Evolutionary conservation across 2,888 invertebrate species (phyloP), one percentile per base, ranked within the genome.

Genomic region (Shargacucullia verbasci): DNA sequence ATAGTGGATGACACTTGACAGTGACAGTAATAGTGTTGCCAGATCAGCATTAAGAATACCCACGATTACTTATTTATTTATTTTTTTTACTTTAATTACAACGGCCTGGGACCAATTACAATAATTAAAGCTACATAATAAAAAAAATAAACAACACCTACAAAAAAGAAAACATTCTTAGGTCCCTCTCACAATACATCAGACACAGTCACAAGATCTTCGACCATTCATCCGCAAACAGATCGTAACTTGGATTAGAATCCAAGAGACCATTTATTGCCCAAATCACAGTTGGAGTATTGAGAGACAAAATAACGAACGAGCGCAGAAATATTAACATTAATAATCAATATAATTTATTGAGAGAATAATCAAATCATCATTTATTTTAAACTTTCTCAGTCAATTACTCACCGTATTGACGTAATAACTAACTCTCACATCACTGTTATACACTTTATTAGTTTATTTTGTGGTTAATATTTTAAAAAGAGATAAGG

Each of bases 301-400:
- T n/a, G n/a, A 46, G 39, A 59, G 62, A 73, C 70, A 73, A 68
- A n/a, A 63, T 48, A 53, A 49, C 41, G 43, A 68, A 71, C 77
- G 71, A 41, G 59, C 62, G 60, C 65, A 20, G 56, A 44, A 20
- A 53, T 40, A 65, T 63, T 67, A 76, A 65, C 48, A 52, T 31
- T 49, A 59, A 59, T 68, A 65, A 68, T 67, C 44, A 58, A 52
- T 62, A 59, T 70, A 60, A 61, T 57, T 66, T 65, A 61, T 53
- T 43, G 40, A 52, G 14, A 48, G 58, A 63, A 47, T 60, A 45
- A 57, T 39, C 27, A 40, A 25, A 53, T 29, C 13, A 29, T 11
- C 45, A 58, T 48, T 38, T 67, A 35, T 45, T 40, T n/a, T n/a
- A 37, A 50, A 60, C 38, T 47, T 39, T 52, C 56, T 20, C 34